Base-by-base conservation (phyloP, 2,888 invertebrate species). In the Dastarcus helophoroides region DNA sequence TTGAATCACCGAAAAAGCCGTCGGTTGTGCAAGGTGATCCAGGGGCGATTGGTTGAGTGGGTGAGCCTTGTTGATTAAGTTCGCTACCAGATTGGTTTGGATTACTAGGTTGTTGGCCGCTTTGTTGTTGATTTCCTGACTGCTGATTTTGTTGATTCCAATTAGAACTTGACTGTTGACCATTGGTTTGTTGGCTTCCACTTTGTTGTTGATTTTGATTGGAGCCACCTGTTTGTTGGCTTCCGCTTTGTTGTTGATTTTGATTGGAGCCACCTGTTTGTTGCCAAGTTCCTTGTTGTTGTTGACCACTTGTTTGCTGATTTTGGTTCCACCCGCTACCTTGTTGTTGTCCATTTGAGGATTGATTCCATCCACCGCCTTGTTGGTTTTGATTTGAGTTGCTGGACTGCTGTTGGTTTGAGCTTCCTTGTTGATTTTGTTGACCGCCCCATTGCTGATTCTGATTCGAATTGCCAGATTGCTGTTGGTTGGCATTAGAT, bases 1-100 rank as follows among this genome's bases (percentile, higher is more conserved):
- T 60, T 21, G 67, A 63, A 55, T 83, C 72, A 9, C 73, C 69
- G 47, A 74, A 68, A 54, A 78, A 83, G 26, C 83, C 83, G 53
- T 79, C 76, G 38, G 62, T 53, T 11, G 53, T 60, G 49, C 80
- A 80, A 27, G 47, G 14, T 17, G 26, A 10, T 12, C 27, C 21
- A 24, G 9, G 6, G n/a, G n/a, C n/a, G n/a, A n/a, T n/a, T n/a
- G n/a, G n/a, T 23, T 23, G 24, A 8, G 7, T 6, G 11, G 6
- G 6, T 6, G 6, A 8, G 24, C 24, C 24, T 8, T 11, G 6
- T 10, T 23, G 24, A 23, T 10, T 23, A 8, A 8, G 7, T 9
- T 11, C 11, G 11, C 8, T 9, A 14, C 26, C n/a, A 7, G 22
- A 22, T 29, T 29, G 30, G 22, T 28, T 29, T 28, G 11, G 5